A percentile compares a stretch with the other conserved stretches of the same genome.
Evolutionary conservation across 1,140 invertebrate genomes (phyloP).

Genomic region (Drosophila pectinifera): DNA sequence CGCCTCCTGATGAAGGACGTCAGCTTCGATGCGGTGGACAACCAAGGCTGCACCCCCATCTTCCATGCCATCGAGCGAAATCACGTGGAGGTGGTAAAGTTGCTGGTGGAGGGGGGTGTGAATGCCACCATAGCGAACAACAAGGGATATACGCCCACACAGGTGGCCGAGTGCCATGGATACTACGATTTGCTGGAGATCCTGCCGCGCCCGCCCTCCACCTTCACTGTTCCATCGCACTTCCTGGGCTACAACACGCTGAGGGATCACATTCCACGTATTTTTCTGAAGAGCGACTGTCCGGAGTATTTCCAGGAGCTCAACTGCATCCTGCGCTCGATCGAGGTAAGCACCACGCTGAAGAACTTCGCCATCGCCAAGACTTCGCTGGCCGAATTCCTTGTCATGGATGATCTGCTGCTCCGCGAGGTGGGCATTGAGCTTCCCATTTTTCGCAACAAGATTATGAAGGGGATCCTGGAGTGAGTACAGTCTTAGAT

Average conservation of each 20-base stretch:
- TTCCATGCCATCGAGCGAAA: slow-evolving; percentile 86
- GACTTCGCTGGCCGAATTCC: slow-evolving; percentile 84
- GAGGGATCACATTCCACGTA: slow-evolving; percentile 75
- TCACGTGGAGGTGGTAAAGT: slow-evolving; percentile 82
- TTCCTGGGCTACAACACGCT: slow-evolving; percentile 67
- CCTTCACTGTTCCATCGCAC: slow-evolving; percentile 57
- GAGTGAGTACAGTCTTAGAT: slow-evolving; percentile 65
- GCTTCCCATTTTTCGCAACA: slow-evolving; percentile 84
- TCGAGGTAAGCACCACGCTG: slow-evolving; percentile 75
- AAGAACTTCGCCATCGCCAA: slow-evolving; percentile 79
- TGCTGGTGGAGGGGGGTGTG: slow-evolving; percentile 83
- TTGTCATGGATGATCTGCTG: slow-evolving; percentile 81
- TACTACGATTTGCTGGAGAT: slow-evolving; percentile 84
- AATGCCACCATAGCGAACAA: slow-evolving; percentile 79
- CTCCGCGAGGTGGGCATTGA: slow-evolving; percentile 79
- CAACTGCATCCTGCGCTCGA: slow-evolving; percentile 78
- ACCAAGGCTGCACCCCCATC: slow-evolving; percentile 85
- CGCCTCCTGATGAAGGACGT: slow-evolving; percentile 82
- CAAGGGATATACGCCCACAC: slow-evolving; percentile 84
- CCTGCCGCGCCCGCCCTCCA: slow-evolving; percentile 70
- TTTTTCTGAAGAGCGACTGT: slow-evolving; percentile 81
- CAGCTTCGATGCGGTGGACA: slow-evolving; percentile 84
- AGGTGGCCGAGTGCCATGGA: slow-evolving; percentile 84
- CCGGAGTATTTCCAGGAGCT: slow-evolving; percentile 85
- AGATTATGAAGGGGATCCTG: slow-evolving; percentile 84